Evolutionary conservation across 2,113 vertebrate genomes (phyloP).

Genomic region (Melospiza melodia): DNA sequence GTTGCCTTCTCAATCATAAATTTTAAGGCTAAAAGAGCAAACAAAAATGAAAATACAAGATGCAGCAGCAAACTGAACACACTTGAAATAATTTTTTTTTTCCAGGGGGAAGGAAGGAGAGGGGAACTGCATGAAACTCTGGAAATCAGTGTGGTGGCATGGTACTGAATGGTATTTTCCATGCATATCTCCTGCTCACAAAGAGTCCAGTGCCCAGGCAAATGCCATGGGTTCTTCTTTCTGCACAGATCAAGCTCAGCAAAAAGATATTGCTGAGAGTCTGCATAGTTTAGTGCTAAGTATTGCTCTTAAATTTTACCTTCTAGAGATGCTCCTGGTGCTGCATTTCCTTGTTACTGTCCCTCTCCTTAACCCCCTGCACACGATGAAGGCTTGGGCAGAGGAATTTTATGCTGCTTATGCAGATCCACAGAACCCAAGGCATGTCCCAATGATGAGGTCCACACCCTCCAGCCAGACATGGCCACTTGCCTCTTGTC

Average conservation of each 20-base stretch:
- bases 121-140: not conserved
- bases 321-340: not conserved
- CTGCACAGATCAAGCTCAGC: not conserved
- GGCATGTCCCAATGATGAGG: not conserved
- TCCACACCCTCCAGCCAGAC: not conserved
- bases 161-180: not conserved
- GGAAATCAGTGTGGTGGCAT: not conserved
- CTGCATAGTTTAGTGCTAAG: not conserved
- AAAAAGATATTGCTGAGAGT: not conserved
- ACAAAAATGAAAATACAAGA: not conserved
- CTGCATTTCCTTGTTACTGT: not conserved
- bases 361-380: not conserved
- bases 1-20: not conserved
- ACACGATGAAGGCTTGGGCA: not conserved
- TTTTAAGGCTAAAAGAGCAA: not conserved
- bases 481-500: not conserved
- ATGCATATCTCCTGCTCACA: not conserved
- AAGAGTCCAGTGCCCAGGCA: not conserved
- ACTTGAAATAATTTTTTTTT: not conserved
- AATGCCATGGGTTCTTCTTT: accelerated
- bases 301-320: not conserved
- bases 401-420: not conserved
- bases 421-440: not conserved
- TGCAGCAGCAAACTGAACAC: not conserved
- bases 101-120: not conserved